Evolutionary conservation across 2,797 vertebrate genomes (phyloP).

Genomic region (Tokudaia tokunoshimensis): DNA sequence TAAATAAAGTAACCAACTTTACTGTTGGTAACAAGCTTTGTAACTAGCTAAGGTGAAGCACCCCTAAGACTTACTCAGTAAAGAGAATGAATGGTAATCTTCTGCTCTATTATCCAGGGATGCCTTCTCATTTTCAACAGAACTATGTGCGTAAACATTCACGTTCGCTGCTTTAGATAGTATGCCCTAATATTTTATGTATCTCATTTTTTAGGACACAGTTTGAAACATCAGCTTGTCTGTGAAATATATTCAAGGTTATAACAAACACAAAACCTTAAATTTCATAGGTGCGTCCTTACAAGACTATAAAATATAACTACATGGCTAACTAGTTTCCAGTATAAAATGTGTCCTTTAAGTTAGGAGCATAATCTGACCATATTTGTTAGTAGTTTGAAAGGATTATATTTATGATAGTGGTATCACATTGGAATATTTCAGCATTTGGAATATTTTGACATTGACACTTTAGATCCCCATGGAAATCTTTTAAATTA

Average conservation of each 20-base stretch:
- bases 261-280: neutral
- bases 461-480: neutral
- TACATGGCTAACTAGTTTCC: neutral
- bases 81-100: neutral
- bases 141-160: slow-evolving; percentile 48
- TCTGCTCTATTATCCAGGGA: neutral
- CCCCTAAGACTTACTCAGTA: neutral
- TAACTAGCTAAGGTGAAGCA: neutral
- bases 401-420: neutral
- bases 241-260: slow-evolving; percentile 56
- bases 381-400: neutral
- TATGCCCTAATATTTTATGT: slow-evolving; percentile 1
- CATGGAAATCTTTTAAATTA: neutral
- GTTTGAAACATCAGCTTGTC: neutral
- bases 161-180: neutral
- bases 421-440: neutral
- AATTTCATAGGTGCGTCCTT: neutral
- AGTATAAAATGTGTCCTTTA: neutral
- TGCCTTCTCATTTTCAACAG: slow-evolving; percentile 26
- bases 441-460: neutral
- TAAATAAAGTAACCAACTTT: neutral
- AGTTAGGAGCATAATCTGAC: neutral
- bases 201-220: neutral
- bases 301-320: neutral
- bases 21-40: neutral